These are phyloP conservation scores for Artibeus jamaicensis DNA, from an alignment of 2,797 vertebrate species.

Conservation along the genomic window DNA sequence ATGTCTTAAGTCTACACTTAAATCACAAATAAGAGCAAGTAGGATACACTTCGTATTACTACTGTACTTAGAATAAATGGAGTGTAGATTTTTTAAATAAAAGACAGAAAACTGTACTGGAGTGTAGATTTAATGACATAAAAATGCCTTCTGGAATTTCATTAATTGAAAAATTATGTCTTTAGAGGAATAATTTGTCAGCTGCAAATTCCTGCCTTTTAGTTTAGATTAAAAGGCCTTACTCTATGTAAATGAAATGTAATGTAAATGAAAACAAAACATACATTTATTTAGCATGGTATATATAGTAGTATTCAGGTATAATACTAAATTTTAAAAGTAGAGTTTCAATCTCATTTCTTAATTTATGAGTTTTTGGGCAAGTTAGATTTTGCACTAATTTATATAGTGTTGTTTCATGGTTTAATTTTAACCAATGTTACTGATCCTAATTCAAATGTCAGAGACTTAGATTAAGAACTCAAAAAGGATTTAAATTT, in stretches of 20 bases:
- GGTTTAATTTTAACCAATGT: constrained; percentile 73
- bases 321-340: constrained; percentile 23
- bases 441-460: constrained; percentile 76
- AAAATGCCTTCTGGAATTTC: constrained; percentile 51
- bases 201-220: constrained; percentile 40
- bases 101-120: too few relatives aligned
- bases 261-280: constrained; percentile 38
- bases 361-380: constrained; percentile 64
- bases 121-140: constrained; percentile 39
- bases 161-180: constrained; percentile 46
- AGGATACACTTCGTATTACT: not conserved
- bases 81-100: constrained; percentile 44
- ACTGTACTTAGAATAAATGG: constrained; percentile 44
- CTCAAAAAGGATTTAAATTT: constrained; percentile 73
- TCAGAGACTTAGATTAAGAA: constrained; percentile 75
- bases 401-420: constrained; percentile 64
- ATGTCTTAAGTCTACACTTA: not conserved
- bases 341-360: constrained; percentile 62
- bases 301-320: not conserved
- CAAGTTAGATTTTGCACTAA: constrained; percentile 65
- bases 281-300: not conserved
- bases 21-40: constrained; percentile 29
- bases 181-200: constrained; percentile 40
- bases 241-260: constrained; percentile 8
- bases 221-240: constrained; percentile 49